A percentile compares a stretch with the other conserved stretches of the same genome.
Evolutionary conservation across 1,140 invertebrate species (phyloP).

Genomic region (Saxidomus purpurata): DNA sequence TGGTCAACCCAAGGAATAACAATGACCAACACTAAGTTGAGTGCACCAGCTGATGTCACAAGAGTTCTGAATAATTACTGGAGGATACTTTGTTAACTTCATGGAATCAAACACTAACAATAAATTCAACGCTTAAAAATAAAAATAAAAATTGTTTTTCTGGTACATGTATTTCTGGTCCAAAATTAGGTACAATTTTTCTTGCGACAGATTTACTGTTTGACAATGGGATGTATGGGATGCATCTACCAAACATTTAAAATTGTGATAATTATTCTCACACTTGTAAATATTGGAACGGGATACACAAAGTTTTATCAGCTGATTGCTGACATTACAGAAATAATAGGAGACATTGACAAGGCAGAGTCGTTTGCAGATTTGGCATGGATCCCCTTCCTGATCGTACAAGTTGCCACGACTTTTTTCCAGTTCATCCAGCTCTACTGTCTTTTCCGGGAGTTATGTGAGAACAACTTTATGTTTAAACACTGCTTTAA

Average conservation of each 20-base stretch:
- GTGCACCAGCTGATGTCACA: too few relatives aligned
- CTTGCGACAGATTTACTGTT: too few relatives aligned
- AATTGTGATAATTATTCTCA: slow-evolving; percentile 2
- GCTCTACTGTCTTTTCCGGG: slow-evolving; percentile 39
- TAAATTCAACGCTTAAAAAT: too few relatives aligned
- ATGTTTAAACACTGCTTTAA: slow-evolving; percentile 43
- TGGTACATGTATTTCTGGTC: too few relatives aligned
- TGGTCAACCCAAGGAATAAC: too few relatives aligned
- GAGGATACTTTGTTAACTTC: too few relatives aligned
- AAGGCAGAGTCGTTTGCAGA: background rate
- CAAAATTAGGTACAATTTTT: too few relatives aligned
- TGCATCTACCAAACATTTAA: slow-evolving; percentile 19
- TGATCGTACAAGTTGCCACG: slow-evolving; percentile 10
- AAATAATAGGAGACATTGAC: background rate
- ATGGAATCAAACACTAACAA: too few relatives aligned
- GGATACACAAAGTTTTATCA: slow-evolving; percentile 30
- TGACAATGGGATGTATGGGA: slow-evolving; percentile 17
- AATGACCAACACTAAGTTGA: too few relatives aligned
- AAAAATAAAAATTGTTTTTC: too few relatives aligned
- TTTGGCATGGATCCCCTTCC: slow-evolving; percentile 30
- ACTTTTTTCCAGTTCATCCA: slow-evolving; percentile 7
- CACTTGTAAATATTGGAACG: slow-evolving; percentile 10
- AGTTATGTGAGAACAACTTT: slow-evolving; percentile 33
- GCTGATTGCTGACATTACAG: background rate
- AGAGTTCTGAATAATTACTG: too few relatives aligned